phyloP scores from a whole-genome alignment of 2,797 vertebrate genomes.

The Gobio occitaniae region DNA sequence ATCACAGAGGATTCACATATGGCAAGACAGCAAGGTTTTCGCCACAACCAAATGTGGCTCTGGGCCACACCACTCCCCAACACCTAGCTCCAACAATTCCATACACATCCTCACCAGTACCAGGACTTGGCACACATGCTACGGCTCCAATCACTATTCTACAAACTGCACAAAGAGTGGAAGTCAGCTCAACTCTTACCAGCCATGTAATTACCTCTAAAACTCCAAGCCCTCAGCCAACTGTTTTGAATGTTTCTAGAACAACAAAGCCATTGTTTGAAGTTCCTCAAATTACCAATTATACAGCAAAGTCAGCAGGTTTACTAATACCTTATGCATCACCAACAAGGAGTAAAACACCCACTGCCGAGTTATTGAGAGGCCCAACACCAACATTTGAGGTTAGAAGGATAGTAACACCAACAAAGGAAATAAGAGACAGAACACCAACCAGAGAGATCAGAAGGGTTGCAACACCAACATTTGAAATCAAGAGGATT shows the following conservation, averaged over 20 bases:
- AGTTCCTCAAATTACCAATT: conserved; percentile 81
- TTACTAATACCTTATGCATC: conserved; percentile 68
- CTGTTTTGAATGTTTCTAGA: conserved; percentile 71
- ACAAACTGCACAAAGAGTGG: conserved; percentile 48
- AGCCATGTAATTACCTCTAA: conserved; percentile 71
- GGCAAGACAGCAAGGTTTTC: conserved; percentile 77
- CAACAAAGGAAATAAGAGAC: conserved; percentile 57
- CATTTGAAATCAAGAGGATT: conserved; percentile 49
- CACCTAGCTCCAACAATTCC: conserved; percentile 59
- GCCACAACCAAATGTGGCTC: conserved; percentile 70
- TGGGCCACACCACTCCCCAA: conserved; percentile 58
- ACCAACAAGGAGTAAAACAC: conserved; percentile 66
- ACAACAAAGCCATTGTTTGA: conserved; percentile 81
- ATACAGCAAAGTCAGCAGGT: conserved; percentile 76
- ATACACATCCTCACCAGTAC: conserved; percentile 54
- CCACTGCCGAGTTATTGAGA: conserved; percentile 59
- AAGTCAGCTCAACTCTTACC: conserved; percentile 59
- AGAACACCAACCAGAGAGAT: conserved; percentile 61
- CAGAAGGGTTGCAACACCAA: conserved; percentile 54
- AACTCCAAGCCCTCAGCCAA: conserved; percentile 78
- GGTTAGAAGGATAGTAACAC: conserved; percentile 53
- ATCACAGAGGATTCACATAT: conserved; percentile 72
- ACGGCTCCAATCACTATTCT: conserved; percentile 39
- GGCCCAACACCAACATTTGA: conserved; percentile 60
- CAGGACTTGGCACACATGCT: not conserved